Conservation (phyloP, 2,113 vertebrate species). For the Bufo bufo region DNA sequence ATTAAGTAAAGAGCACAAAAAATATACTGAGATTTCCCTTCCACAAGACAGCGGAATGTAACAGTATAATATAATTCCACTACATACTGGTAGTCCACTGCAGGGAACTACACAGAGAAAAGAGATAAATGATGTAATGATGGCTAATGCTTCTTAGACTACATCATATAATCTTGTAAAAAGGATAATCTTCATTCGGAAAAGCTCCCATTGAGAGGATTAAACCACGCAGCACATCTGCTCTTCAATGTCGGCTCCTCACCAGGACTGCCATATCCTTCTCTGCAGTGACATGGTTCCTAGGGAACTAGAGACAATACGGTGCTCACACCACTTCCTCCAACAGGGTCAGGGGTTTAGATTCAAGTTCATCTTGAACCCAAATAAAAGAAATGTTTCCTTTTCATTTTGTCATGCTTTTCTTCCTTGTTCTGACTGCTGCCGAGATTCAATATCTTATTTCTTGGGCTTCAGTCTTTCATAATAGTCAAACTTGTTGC, state of each 20-base stretch:
- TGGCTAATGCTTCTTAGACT: constrained; percentile 56
- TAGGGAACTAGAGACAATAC: neutral
- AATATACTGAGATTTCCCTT: constrained; percentile 1
- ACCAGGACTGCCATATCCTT: neutral
- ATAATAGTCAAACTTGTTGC: neutral
- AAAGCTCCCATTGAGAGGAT: constrained; percentile 50
- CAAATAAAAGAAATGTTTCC: neutral
- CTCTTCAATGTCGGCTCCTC: constrained; percentile 14
- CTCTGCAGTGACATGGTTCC: neutral
- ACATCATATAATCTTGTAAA: constrained; percentile 50
- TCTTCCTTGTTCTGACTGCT: neutral
- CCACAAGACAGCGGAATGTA: neutral
- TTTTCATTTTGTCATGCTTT: neutral
- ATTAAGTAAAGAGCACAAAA: neutral
- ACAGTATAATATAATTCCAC: neutral
- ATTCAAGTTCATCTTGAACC: constrained; percentile 11
- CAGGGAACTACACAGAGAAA: constrained; percentile 46
- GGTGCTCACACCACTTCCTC: neutral
- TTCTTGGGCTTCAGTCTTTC: neutral
- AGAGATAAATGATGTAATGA: constrained; percentile 65
- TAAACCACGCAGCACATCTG: constrained; percentile 15
- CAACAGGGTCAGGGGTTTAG: neutral
- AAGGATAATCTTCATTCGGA: constrained; percentile 50
- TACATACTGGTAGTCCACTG: neutral
- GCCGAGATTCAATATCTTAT: neutral